Base-by-base conservation (phyloP, 2,888 invertebrate species). In the Chloromyia formosa region DNA sequence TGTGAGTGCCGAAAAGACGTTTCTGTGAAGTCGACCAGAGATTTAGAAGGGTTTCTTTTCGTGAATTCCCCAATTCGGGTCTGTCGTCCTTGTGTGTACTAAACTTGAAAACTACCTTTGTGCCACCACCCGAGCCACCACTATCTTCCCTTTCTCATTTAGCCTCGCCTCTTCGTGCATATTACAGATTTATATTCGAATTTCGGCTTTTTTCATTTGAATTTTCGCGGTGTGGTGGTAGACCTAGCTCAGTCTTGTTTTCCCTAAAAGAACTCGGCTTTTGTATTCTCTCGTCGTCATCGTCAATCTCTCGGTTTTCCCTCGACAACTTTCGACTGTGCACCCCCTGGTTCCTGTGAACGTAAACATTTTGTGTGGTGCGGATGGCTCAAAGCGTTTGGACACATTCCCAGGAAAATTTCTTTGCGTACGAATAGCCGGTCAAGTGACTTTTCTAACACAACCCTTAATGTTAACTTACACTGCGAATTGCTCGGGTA, bases 11-110 rank as follows among this genome's bases (percentile, higher is more conserved):
- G 10, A 64, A 5, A 42, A 53, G 14, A 23, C 53, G 68, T 27
- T 69, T 54, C 4, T 35, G 27, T 35, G 3, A 27, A 16, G 23
- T 20, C 10, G 53, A 66, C 20, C 53, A 2, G 35, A 45, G 18
- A 5, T 16, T 16, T 35, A 7, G 27, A 35, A 35, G 27, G 7
- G 40, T 58, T 58, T 56, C 56, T 40, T 35, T 4, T 12, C 18
- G 40, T 71, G 71, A 71, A 71, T 58, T 69, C 22, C 18, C 42
- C 7, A 35, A 4, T 56, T 71, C 58, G 58, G 40, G 40, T 40
- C 58, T 40, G 71, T 71, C 58, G 56, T 71, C 71, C 71, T 71
- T 71, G 71, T 71, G 71, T 71, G 71, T 58, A 40, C 40, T 56
- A 56, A 71, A 71, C 71, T 71, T 71, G 56, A 71, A 71, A 71